phyloP scores from a whole-genome alignment of 2,888 invertebrate genomes.

The Amblyteles armatorius region DNA sequence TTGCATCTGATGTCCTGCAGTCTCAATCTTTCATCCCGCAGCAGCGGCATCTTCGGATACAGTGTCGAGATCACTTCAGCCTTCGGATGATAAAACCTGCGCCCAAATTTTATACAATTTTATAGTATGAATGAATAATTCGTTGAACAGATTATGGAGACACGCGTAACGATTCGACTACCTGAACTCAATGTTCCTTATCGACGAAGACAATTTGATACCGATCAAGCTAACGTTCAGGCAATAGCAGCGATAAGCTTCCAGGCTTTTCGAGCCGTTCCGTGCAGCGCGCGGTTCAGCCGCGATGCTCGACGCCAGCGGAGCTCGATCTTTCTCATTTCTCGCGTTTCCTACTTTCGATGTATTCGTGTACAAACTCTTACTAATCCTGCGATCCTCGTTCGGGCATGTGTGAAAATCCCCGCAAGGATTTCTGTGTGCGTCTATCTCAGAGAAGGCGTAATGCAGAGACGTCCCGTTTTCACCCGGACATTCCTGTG shows the following conservation, averaged over 20 bases:
- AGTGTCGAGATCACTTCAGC: constrained; percentile 77
- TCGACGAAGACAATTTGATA: constrained; percentile 74
- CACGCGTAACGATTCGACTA: constrained; percentile 60
- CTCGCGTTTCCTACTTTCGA: constrained; percentile 30
- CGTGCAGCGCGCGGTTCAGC: constrained; percentile 55
- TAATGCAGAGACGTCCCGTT: constrained; percentile 30
- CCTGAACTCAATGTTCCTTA: constrained; percentile 80
- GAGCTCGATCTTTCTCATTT: constrained; percentile 25
- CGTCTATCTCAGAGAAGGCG: constrained; percentile 72
- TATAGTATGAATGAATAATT: not conserved
- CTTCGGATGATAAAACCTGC: constrained; percentile 83
- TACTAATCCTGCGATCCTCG: constrained; percentile 37
- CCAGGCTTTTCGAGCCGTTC: constrained; percentile 70
- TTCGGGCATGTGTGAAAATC: constrained; percentile 73
- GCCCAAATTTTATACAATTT: constrained; percentile 9
- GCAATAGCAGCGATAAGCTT: constrained; percentile 79
- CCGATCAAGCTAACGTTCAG: constrained; percentile 76
- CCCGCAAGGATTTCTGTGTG: constrained; percentile 76
- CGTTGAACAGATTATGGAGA: not conserved
- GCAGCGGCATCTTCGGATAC: constrained; percentile 72
- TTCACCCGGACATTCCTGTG: constrained; percentile 1
- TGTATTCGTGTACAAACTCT: constrained; percentile 58
- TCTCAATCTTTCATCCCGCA: constrained; percentile 73
- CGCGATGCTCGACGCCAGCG: constrained; percentile 42
- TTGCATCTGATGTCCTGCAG: constrained; percentile 80